Evolutionary conservation across 2,113 vertebrate genomes (phyloP).

Genomic region (Planiliza haematocheilus): DNA sequence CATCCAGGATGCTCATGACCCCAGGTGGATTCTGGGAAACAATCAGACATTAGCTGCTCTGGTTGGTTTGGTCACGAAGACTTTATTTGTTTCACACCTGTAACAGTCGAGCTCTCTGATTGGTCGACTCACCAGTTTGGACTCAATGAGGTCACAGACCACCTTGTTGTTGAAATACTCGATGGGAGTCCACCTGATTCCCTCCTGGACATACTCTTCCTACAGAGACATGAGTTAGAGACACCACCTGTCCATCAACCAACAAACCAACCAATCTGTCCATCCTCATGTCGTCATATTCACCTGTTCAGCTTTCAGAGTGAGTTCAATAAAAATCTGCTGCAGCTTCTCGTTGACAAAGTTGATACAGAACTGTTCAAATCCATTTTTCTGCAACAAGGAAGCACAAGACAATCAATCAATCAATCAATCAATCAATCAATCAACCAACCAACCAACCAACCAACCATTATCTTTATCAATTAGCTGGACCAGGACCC

Average conservation of each 20-base stretch:
- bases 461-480: not conserved
- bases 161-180: constrained; percentile 90
- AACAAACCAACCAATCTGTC: no score
- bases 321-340: constrained; percentile 89
- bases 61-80: not conserved
- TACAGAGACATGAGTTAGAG: constrained; percentile 67
- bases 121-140: constrained; percentile 84
- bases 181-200: constrained; percentile 86
- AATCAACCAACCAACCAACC: not conserved
- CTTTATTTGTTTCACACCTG: no score
- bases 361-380: constrained; percentile 90
- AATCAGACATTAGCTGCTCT: not conserved
- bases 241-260: not conserved
- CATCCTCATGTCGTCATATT: not conserved
- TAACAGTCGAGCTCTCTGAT: not conserved
- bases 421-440: not conserved
- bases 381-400: constrained; percentile 83
- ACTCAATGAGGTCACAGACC: constrained; percentile 89
- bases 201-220: constrained; percentile 89
- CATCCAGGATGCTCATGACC: constrained; percentile 88
- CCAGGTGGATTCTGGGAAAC: constrained; percentile 83
- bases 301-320: constrained; percentile 89
- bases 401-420: not conserved
- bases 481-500: not conserved
- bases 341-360: constrained; percentile 90